Evolutionary conservation across 2,113 vertebrate species (phyloP).

Genomic region (Shinisaurus crocodilurus): DNA sequence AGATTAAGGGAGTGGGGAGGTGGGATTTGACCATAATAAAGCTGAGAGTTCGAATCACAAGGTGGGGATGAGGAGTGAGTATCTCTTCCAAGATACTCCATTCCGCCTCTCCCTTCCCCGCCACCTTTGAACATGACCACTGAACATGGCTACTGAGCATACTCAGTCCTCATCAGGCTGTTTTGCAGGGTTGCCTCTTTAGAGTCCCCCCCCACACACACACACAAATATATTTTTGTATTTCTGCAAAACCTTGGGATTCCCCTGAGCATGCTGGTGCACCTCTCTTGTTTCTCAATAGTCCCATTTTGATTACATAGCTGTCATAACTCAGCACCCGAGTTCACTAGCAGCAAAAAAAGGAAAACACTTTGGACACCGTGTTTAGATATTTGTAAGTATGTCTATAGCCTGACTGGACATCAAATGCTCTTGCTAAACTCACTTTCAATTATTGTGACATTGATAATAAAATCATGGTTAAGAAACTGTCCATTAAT

Average conservation of each 20-base stretch:
- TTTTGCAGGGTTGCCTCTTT: neutral
- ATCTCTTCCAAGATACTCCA: neutral
- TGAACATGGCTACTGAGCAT: neutral
- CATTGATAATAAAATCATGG: neutral
- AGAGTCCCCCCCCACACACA: no score
- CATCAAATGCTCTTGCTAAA: neutral
- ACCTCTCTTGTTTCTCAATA: neutral
- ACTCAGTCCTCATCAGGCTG: neutral
- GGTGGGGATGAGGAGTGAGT: no score
- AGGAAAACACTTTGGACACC: neutral
- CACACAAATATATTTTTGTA: no score
- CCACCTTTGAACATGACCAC: neutral
- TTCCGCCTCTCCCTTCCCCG: neutral
- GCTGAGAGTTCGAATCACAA: no score
- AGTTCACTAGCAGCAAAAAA: neutral
- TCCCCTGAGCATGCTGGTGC: neutral
- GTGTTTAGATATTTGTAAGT: neutral
- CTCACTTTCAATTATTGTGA: neutral
- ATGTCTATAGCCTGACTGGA: neutral
- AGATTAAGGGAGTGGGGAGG: no score
- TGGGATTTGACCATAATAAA: no score
- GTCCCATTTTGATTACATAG: neutral
- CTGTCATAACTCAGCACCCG: neutral
- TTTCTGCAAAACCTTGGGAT: neutral
- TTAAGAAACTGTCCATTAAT: neutral